Base-by-base conservation (phyloP, 53 echinoderm and acorn worm species). In the Luidia sarsii region DNA sequence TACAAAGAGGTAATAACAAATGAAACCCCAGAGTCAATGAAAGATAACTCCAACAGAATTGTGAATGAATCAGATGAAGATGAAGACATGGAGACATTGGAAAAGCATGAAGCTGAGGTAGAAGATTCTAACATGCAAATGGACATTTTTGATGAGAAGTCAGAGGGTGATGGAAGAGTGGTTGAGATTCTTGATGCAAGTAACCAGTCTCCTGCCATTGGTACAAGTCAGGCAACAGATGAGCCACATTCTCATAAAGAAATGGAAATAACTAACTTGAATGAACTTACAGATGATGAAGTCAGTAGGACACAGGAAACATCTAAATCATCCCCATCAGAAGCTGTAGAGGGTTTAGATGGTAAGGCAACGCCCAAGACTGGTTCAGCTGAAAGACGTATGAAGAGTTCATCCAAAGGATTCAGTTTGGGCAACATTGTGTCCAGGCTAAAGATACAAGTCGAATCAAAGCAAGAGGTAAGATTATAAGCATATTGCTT, bases 401-500 rank as follows among this genome's bases (percentile, higher is more conserved):
- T 50, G 29, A 71, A 70, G 33, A 41, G 24, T 0, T 35, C 67
- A 33, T 63, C 46, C 25, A 67, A 57, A 31, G 83, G 83, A 43
- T 84, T 84, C 64, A 84, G 54, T 32, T 64, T 84, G 64, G 73
- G 64, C 22, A 84, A 73, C 52, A 84, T 84, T 37, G 84, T 84
- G n/a, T 84, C 84, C 31, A 49, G 73, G 24, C 73, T 84, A 31
- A 84, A 64, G 71, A 57, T 48, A 16, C 69, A 80, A 32, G 80
- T 77, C 60, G 77, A 77, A 61, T 77, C 77, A n/a, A 77, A 77
- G 29, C 59, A 77, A 77, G 77, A 77, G 77, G 77, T 77, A 29
- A 39, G 73, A 11, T 50, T 50, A 19, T 50, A 15, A 52, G n/a
- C n/a, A n/a, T n/a, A n/a, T n/a, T n/a, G n/a, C n/a, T n/a, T n/a